A percentile compares a stretch with the other conserved stretches of the same genome.
Conservation (phyloP, 2,888 invertebrate genomes). For the Brachynemurus nebulosus region DNA sequence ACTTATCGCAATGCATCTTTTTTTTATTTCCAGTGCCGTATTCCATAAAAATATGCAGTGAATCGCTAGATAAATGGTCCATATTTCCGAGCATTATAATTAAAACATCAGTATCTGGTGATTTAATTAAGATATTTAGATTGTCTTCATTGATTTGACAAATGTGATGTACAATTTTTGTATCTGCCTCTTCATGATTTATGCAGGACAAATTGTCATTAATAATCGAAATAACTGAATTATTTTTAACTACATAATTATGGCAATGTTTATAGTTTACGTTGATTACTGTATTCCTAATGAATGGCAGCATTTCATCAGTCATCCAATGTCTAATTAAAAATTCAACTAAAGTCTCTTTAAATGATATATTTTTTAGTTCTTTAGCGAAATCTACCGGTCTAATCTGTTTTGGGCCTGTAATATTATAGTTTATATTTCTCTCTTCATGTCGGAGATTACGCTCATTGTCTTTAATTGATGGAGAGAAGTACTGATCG, state of each 20-base stretch:
- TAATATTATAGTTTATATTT: constrained; percentile 21
- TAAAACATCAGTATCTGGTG: constrained; percentile 3
- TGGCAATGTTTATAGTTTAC: no score
- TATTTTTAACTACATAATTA: no score
- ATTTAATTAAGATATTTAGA: constrained; percentile 3
- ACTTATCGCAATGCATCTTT: not conserved
- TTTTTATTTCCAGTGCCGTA: not conserved
- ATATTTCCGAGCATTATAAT: not conserved
- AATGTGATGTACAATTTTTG: not conserved
- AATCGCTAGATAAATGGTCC: not conserved
- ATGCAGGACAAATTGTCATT: not conserved
- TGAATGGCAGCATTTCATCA: not conserved
- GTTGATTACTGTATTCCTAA: no score
- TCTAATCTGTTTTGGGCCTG: constrained; percentile 22
- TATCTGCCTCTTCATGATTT: not conserved
- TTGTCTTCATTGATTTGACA: not conserved
- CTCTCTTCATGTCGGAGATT: constrained; percentile 16
- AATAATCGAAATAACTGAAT: no score
- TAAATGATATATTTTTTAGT: constrained; percentile 23
- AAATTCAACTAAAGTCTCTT: constrained; percentile 23
- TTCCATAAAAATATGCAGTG: not conserved
- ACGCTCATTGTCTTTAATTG: constrained; percentile 26
- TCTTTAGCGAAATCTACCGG: constrained; percentile 22
- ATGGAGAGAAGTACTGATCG: constrained; percentile 24
- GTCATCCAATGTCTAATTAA: constrained; percentile 21